Evolutionary conservation across 1,140 invertebrate species (phyloP).

Genomic region (Meteorus sp.): DNA sequence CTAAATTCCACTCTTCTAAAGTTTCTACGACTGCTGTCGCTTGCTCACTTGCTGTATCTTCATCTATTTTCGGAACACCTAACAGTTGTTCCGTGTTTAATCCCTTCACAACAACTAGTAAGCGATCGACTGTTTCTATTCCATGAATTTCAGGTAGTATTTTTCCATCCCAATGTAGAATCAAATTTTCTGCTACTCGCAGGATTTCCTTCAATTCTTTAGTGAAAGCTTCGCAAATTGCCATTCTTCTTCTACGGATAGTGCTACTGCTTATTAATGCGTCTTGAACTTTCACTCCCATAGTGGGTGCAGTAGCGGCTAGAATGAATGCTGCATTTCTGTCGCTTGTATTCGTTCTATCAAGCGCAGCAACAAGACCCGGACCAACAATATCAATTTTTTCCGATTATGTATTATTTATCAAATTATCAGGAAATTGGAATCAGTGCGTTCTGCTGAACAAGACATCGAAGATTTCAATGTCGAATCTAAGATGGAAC

Average conservation of each 20-base stretch:
- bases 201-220: conserved; percentile 31
- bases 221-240: conserved; percentile 22
- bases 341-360: conserved; percentile 34
- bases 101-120: conserved; percentile 38
- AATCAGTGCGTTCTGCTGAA: neutral
- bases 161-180: conserved; percentile 27
- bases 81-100: conserved; percentile 32
- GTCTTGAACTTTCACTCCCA: conserved; percentile 24
- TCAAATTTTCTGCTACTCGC: conserved; percentile 4
- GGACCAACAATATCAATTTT: conserved; percentile 30
- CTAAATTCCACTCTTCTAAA: conserved; percentile 24
- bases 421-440: neutral
- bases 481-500: neutral
- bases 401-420: neutral
- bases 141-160: conserved; percentile 33
- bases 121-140: conserved; percentile 35
- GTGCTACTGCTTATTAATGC: neutral
- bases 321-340: conserved; percentile 35
- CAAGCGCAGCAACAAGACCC: conserved; percentile 30
- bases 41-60: conserved; percentile 32
- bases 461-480: neutral
- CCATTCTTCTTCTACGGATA: neutral
- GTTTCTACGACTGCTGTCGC: conserved; percentile 32
- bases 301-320: conserved; percentile 31
- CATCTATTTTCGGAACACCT: conserved; percentile 35